Evolutionary conservation across 1,140 invertebrate genomes (phyloP), one percentile per base, ranked within the genome.

Genomic region (Leptopilina clavipes): DNA sequence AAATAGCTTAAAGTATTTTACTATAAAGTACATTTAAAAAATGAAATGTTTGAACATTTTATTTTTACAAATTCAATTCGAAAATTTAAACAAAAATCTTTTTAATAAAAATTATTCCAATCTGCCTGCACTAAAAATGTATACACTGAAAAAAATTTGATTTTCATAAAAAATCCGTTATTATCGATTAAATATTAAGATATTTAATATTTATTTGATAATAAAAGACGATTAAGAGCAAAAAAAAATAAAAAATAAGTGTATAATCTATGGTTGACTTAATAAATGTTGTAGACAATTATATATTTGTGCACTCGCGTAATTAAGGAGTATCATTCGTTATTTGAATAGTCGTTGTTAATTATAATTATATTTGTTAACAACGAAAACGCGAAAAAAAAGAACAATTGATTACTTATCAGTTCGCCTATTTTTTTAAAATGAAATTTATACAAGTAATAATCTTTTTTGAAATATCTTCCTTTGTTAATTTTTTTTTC

Each of bases 271-370:
- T 19, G 31, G 31, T 71, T 44, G 19, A 71, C 37, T 71, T 71
- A 71, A 71, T 45, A 44, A 71, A 71, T 44, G 70, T 71, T 45
- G 70, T 71, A 44, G n/a, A 52, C 48, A 52, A 48, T 52, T 17
- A 17, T 52, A 52, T 52, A 45, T 71, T 43, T 71, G 43, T 44
- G 37, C 70, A 44, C 17, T 44, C 70, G 37, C 43, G 71, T 65
- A 54, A 37, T 70, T 17, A 18, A 72, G 25, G n/a, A 18, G 14
- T n/a, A 31, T 18, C n/a, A 72, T 22, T 73, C 25, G 40, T 25
- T 11, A 59, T n/a, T 37, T 37, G 43, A 3, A 70, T 22, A 44
- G 3, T 10, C 18, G 18, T 37, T 45, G 19, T 19, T 52, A 17
- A 9, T 65, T 65, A n/a, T 31, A 65, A 65, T 12, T 65, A 31